A percentile compares a stretch with the other conserved stretches of the same genome.
These are phyloP conservation scores for Chaitophorus viminalis DNA, from an alignment of 2,888 invertebrate species.

Conservation along the genomic window DNA sequence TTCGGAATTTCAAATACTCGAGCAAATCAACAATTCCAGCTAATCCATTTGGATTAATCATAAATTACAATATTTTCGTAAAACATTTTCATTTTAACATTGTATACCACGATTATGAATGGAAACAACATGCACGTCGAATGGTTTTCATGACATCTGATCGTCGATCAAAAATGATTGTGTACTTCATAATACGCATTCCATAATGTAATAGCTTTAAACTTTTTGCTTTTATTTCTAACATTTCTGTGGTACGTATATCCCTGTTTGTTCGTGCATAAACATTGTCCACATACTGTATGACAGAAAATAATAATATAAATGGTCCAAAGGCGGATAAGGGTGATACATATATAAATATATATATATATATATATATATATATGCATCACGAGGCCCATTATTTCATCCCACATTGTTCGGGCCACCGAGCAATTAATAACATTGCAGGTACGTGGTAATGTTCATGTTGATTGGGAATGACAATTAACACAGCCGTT, in stretches of 20 bases:
- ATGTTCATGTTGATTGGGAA: conserved; percentile 44
- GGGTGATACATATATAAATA: not conserved
- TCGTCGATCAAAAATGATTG: not conserved
- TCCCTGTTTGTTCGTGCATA: conserved; percentile 11
- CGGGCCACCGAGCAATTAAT: not conserved
- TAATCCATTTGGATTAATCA: not conserved
- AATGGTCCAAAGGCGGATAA: conserved; percentile 5
- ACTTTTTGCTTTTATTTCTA: conserved; percentile 2
- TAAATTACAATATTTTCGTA: not conserved
- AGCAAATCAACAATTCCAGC: not conserved
- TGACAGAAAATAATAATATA: conserved; percentile 21
- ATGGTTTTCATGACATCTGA: conserved; percentile 4
- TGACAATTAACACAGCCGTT: conserved; percentile 40
- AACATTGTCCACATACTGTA: conserved; percentile 17
- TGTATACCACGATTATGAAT: not conserved
- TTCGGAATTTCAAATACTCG: not conserved
- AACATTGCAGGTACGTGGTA: conserved; percentile 2
- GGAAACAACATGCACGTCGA: not conserved
- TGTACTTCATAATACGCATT: conserved; percentile 11
- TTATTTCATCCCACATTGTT: conserved; percentile 40
- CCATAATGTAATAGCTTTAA: not conserved
- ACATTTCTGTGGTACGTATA: conserved; percentile 6
- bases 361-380: no score
- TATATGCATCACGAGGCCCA: no score
- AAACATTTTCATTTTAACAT: not conserved